phyloP scores from a whole-genome alignment of 2,797 vertebrate genomes.

The Acropternis orthonyx region DNA sequence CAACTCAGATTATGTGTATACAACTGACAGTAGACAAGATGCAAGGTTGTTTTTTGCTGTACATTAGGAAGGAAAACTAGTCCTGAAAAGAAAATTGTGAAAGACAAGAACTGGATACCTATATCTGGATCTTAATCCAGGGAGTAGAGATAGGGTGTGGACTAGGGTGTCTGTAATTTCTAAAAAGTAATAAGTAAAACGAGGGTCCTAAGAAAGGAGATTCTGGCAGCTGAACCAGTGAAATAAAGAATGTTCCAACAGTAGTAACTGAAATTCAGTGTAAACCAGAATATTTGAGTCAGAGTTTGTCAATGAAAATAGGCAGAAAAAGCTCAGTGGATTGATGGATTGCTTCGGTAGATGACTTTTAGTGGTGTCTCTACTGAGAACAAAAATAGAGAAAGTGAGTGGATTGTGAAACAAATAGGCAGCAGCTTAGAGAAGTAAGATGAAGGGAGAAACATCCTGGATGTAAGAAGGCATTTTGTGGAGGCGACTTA shows the following conservation, averaged over 20 bases:
- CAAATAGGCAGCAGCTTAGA: neutral
- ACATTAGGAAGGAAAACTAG: neutral
- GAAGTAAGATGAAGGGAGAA: neutral
- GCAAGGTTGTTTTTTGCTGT: neutral
- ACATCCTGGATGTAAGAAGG: neutral
- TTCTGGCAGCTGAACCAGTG: neutral
- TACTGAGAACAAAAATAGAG: neutral
- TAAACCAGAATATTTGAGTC: neutral
- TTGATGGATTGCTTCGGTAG: neutral
- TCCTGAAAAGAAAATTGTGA: neutral
- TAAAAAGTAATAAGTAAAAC: neutral
- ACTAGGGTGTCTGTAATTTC: neutral
- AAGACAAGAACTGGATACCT: neutral
- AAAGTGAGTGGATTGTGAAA: neutral
- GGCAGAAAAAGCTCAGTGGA: neutral
- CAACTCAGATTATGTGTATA: neutral
- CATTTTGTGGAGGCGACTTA: neutral
- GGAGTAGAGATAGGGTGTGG: neutral
- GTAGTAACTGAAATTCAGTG: neutral
- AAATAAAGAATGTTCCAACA: neutral
- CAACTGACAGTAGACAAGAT: neutral
- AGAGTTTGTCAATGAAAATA: neutral
- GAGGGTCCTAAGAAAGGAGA: neutral
- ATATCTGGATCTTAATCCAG: neutral
- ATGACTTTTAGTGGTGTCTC: neutral